phyloP scores from a whole-genome alignment of 2,113 vertebrate species.

The Seriola dumerili region DNA sequence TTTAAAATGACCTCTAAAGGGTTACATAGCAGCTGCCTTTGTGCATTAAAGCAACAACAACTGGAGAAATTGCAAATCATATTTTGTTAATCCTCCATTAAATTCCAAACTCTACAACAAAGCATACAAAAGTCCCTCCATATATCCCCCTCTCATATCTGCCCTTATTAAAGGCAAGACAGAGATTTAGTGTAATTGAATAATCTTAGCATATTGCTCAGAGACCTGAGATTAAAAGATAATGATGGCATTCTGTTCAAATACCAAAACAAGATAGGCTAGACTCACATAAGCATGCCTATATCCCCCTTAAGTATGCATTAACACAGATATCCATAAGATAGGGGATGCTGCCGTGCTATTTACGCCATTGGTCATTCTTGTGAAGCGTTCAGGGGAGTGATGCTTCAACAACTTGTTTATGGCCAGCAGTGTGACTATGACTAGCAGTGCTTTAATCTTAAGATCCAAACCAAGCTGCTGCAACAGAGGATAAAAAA shows the following conservation, averaged over 20 bases:
- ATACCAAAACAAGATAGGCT: conserved; percentile 72
- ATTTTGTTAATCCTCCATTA: conserved; percentile 62
- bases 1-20: conserved; percentile 38
- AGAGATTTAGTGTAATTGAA: conserved; percentile 65
- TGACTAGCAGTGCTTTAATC: conserved; percentile 37
- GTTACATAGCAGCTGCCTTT: conserved; percentile 9
- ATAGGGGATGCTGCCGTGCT: conserved; percentile 21
- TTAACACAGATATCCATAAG: conserved; percentile 74
- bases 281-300: conserved; percentile 51
- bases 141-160: conserved; percentile 13
- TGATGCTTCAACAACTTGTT: conserved; percentile 48
- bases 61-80: conserved; percentile 36
- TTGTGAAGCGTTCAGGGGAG: conserved; percentile 42
- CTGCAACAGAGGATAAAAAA: conserved; percentile 46
- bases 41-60: conserved; percentile 28
- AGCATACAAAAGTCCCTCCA: conserved; percentile 14
- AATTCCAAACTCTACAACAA: conserved; percentile 51
- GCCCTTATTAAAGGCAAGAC: conserved; percentile 23
- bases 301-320: conserved; percentile 71
- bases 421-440: conserved; percentile 22
- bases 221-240: conserved; percentile 70
- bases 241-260: conserved; percentile 61
- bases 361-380: conserved; percentile 44
- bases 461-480: conserved; percentile 42
- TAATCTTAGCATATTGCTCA: conserved; percentile 68